Evolutionary conservation across 2,888 invertebrate genomes (phyloP), one percentile per base, ranked within the genome.

Genomic region (Drosophila kuntzei): DNA sequence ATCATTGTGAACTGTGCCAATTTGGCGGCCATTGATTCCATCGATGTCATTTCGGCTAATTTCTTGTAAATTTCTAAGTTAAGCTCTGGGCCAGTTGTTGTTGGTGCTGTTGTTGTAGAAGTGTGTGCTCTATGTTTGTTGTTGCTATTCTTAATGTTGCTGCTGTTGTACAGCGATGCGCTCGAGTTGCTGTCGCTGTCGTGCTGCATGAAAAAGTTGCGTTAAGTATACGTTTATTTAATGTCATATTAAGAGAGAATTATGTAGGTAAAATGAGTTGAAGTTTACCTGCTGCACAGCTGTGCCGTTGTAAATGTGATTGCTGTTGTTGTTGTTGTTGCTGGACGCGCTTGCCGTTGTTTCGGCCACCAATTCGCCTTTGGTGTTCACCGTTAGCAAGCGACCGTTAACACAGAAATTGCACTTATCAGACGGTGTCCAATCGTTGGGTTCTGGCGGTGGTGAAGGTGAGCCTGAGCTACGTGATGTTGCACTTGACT

Each of bases 351-450:
- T 83, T 83, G 90, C 87, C 88, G 91, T 90, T 71, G 92, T 90
- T 90, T 92, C 92, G 81, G 92, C 92, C 90, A 92, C 92, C 84
- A 92, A 79, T 87, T 92, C 92, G 69, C 92, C 92, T 79, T 90
- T 90, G 78, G 92, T 90, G 91, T 92, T 92, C 85, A 92, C 92
- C 89, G 92, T 92, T 90, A 92, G 93, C 93, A 95, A 94, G 93
- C 95, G 95, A 93, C 95, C 95, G 94, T 95, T 94, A 92, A 95
- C 95, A 93, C 96, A 97, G 93, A 96, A 96, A 94, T 96, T 95
- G 93, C 96, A 97, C 94, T 96, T 96, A 92, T 95, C 95, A 92
- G 95, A 94, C 86, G 96, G 96, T 92, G 95, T 95, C 96, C 96
- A 97, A 92, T 96, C 96, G 91, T 93, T 92, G 51, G 94, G 94